Percentiles rank a stretch among this genome's conserved stretches.
Conservation (phyloP, 1,140 invertebrate species). For the Amyelois transitella region DNA sequence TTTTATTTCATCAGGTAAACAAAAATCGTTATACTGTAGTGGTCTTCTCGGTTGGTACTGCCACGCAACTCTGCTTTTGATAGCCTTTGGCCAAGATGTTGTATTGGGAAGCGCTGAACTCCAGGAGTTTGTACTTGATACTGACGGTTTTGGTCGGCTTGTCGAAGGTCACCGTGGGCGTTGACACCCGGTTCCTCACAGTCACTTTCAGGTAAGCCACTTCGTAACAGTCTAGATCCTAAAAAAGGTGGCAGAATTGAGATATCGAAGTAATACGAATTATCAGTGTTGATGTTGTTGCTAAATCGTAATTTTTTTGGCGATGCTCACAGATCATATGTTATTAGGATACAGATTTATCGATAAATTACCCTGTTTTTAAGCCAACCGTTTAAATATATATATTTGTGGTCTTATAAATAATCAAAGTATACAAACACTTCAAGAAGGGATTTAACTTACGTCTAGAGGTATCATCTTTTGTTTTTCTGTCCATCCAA, state of each 20-base stretch:
- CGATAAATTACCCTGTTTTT: no score
- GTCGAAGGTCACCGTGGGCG: conserved; percentile 13
- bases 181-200: background rate
- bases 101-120: conserved; percentile 18
- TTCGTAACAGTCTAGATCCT: conserved; percentile 9
- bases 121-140: conserved; percentile 12
- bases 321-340: no score
- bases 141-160: background rate
- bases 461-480: background rate
- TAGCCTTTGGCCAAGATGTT: conserved; percentile 13
- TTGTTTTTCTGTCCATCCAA: background rate
- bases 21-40: no score
- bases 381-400: no score
- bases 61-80: background rate
- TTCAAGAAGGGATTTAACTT: background rate
- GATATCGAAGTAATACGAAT: no score
- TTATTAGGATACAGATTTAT: no score
- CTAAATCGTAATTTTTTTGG: no score
- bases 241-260: background rate
- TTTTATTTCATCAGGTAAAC: no score
- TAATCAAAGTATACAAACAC: background rate
- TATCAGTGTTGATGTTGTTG: no score
- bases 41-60: background rate
- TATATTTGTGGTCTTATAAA: no score
- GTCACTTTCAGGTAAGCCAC: conserved; percentile 5